Percentiles rank a stretch among this genome's conserved stretches.
Conservation (phyloP, 2,888 invertebrate genomes). For the Drosophila acutilabella region DNA sequence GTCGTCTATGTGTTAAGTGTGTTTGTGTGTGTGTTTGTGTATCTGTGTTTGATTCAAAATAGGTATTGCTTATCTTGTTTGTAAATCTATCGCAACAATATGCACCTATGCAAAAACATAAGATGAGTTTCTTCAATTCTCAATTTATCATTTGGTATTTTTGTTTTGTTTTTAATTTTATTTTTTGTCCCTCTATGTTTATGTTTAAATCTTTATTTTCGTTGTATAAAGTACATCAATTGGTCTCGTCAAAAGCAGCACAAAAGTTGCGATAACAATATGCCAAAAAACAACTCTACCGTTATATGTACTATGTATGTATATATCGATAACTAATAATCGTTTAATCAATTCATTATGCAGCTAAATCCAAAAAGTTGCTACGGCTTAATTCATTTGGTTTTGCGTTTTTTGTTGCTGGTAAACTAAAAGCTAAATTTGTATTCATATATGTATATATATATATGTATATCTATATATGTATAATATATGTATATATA, state of each 20-base stretch:
- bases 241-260: conserved; percentile 80
- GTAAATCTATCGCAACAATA: conserved; percentile 67
- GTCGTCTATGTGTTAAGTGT: conserved; percentile 36
- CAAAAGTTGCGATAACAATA: conserved; percentile 79
- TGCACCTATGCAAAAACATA: conserved; percentile 79
- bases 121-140: conserved; percentile 61
- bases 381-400: conserved; percentile 61
- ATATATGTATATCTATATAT: conserved; percentile 33
- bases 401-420: conserved; percentile 24
- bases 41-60: conserved; percentile 50
- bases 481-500: conserved; percentile 33
- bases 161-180: conserved; percentile 12
- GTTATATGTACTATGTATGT: conserved; percentile 47
- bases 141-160: conserved; percentile 25
- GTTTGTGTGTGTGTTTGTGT: conserved; percentile 42
- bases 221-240: conserved; percentile 81
- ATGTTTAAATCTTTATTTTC: conserved; percentile 45
- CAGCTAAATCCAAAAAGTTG: conserved; percentile 77
- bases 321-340: conserved; percentile 73
- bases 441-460: conserved; percentile 44
- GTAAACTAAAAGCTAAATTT: conserved; percentile 62
- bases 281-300: conserved; percentile 74
- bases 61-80: conserved; percentile 58
- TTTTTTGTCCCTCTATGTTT: conserved; percentile 14
- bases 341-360: conserved; percentile 72